Base-by-base conservation (phyloP, 2,888 invertebrate genomes). In the Smittia aterrima region DNA sequence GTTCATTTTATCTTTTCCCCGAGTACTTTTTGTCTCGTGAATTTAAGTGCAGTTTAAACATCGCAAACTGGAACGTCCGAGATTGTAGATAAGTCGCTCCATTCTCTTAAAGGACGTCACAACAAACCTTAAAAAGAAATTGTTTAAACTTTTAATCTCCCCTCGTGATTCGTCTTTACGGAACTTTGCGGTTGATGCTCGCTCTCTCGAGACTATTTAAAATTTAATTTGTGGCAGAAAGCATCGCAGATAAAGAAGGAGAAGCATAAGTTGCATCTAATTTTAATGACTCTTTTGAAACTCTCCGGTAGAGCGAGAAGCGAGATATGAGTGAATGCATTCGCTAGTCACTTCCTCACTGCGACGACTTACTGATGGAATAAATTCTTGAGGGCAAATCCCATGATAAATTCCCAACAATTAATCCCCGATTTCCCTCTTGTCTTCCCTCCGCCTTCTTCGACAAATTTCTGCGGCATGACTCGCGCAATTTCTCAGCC, bases 381-480 rank as follows among this genome's bases (percentile, higher is more conserved):
- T 18, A 7, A 64, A 25, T n/a, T 64, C 22, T 64, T n/a, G 7
- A 18, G n/a, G 64, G 25, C 7, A n/a, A 24, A 27, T 24, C 64
- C 11, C 64, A 64, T 64, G 64, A 64, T 64, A 25, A 64, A 64
- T 64, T 64, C 16, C 64, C 1, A 64, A 64, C 64, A 27, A 64
- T 64, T 64, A 64, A 64, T 64, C 64, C 25, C 27, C 64, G 20
- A 64, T 64, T 64, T 64, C 27, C 64, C 16, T 64, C 27, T 64
- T 64, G 64, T 64, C 64, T 64, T 20, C 18, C 53, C 3, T 47
- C n/a, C n/a, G n/a, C 53, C 3, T 32, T 9, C 32, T 9, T 32
- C 32, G 32, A 32, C 4, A 32, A 6, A 58, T 22, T n/a, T 20
- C 22, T 9, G 58, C 22, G 18, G 58, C 7, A 22, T 58, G 58